phyloP scores from a whole-genome alignment of 37 sponge, comb jelly and placozoan genomes.

The Spongilla lacustris region DNA sequence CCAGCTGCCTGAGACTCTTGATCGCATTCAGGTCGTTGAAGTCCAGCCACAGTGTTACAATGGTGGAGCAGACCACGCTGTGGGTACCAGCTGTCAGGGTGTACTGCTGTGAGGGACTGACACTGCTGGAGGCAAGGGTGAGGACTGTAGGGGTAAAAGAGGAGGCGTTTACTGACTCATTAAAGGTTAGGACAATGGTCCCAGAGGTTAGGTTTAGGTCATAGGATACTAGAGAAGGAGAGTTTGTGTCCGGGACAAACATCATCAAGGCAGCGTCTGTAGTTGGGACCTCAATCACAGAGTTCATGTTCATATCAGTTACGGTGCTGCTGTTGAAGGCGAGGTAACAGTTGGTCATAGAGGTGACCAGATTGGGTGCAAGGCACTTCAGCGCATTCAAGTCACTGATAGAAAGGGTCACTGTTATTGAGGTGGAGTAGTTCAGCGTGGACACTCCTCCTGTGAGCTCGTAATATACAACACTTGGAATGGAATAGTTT shows the following conservation, averaged over 20 bases:
- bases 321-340: constrained; percentile 77
- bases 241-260: constrained; percentile 55
- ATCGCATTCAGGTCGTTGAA: constrained; percentile 78
- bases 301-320: constrained; percentile 76
- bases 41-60: constrained; percentile 53
- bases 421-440: constrained; percentile 61
- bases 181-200: constrained; percentile 71
- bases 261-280: constrained; percentile 39
- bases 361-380: constrained; percentile 79
- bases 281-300: constrained; percentile 55
- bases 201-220: constrained; percentile 78
- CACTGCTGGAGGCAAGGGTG: constrained; percentile 44
- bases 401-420: constrained; percentile 70
- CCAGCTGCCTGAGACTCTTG: constrained; percentile 60
- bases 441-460: constrained; percentile 69
- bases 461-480: constrained; percentile 46
- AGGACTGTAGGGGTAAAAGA: constrained; percentile 61
- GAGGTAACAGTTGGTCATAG: constrained; percentile 51
- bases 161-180: constrained; percentile 83
- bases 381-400: constrained; percentile 87
- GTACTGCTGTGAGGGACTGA: constrained; percentile 18
- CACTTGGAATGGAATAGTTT: constrained; percentile 38
- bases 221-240: constrained; percentile 62
- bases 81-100: constrained; percentile 44
- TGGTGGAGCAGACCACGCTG: constrained; percentile 68